Evolutionary conservation across 2,888 invertebrate species (phyloP).

Genomic region (Microctonus brassicae): DNA sequence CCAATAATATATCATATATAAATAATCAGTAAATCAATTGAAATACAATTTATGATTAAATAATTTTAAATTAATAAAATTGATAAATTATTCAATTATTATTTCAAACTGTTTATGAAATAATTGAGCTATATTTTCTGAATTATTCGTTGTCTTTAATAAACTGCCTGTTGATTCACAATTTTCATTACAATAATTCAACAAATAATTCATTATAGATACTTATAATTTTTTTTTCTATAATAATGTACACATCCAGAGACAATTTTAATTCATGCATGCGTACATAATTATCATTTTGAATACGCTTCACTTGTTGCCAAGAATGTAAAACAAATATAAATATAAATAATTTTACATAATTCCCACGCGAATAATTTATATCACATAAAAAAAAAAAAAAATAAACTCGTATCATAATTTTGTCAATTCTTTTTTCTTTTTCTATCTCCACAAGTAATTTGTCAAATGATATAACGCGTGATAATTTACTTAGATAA

Average conservation of each 20-base stretch:
- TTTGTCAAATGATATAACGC: not conserved
- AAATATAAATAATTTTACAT: not conserved
- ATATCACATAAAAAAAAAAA: not conserved
- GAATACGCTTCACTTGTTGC: not conserved
- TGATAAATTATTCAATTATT: not conserved
- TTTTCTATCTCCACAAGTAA: not conserved
- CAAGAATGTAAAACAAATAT: not conserved
- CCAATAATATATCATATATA: not conserved
- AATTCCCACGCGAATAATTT: conserved; percentile 8
- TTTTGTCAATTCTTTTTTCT: not conserved
- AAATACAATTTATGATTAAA: not conserved
- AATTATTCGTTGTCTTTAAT: not conserved
- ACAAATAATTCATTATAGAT: not conserved
- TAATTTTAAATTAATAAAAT: not conserved
- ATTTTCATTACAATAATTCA: conserved; percentile 17
- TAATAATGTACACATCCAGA: too few species aligned
- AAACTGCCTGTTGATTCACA: not conserved
- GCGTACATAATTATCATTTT: not conserved
- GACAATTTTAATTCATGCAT: conserved; percentile 12
- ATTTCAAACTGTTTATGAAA: not conserved
- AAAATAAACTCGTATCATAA: not conserved
- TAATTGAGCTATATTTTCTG: not conserved
- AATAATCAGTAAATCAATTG: conserved; percentile 5
- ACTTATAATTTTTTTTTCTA: conserved; percentile 6
- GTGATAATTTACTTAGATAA: conserved; percentile 5